These are phyloP conservation scores for Hydrolagus affinis DNA, from an alignment of 2,113 vertebrate species.

Conservation along the genomic window DNA sequence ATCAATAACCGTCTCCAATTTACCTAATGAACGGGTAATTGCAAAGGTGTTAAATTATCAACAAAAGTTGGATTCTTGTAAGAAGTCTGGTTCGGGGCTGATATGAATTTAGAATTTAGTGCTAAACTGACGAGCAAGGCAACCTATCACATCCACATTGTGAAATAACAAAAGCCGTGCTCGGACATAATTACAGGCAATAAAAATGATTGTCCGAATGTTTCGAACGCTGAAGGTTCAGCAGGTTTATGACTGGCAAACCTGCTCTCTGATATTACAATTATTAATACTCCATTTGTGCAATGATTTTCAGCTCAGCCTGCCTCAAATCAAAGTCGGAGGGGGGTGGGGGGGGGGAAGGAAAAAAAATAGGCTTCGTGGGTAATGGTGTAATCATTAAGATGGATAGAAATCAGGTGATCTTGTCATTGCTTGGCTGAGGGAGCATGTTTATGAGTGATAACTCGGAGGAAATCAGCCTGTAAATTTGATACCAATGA, in stretches of 20 bases:
- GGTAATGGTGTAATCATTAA: neutral
- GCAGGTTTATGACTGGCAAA: neutral
- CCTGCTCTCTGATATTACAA: neutral
- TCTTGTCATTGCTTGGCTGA: neutral
- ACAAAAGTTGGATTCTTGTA: too few species aligned
- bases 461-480: neutral
- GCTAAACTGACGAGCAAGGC: conserved; percentile 1
- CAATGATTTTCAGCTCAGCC: neutral
- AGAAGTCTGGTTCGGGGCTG: too few species aligned
- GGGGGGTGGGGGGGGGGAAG: too few species aligned
- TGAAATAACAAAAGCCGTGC: neutral
- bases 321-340: neutral
- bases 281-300: neutral
- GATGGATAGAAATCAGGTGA: neutral
- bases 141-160: neutral
- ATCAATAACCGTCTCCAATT: too few species aligned
- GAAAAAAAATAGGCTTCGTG: neutral
- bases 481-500: neutral
- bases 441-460: neutral
- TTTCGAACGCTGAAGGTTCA: neutral
- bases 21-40: too few species aligned
- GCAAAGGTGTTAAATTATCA: too few species aligned
- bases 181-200: conserved; percentile 12
- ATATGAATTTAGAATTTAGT: too few species aligned
- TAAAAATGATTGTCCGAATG: neutral